Percentiles rank a stretch among this genome's conserved stretches.
phyloP scores from a whole-genome alignment of 2,888 invertebrate species.

The Meandrusa payeni region DNA sequence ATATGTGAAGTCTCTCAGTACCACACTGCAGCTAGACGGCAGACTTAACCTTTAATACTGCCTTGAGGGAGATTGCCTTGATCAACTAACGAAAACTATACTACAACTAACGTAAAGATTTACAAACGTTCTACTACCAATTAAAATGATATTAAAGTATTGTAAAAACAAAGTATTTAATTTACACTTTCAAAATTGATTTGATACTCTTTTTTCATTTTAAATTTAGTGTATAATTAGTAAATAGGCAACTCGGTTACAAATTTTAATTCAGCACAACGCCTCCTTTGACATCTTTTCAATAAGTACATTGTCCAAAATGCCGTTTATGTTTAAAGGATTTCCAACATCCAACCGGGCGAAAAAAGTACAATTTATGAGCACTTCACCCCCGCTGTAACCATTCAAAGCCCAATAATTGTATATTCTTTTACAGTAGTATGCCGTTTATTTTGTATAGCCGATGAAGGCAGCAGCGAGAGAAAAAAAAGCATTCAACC shows the following conservation, averaged over 20 bases:
- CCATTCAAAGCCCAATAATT: conserved; percentile 79
- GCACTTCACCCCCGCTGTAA: conserved; percentile 79
- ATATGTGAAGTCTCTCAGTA: no score
- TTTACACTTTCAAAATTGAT: no score
- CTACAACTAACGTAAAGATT: no score
- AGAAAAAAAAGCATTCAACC: conserved; percentile 76
- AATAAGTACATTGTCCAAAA: conserved; percentile 60
- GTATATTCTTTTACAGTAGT: conserved; percentile 81
- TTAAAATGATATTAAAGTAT: no score
- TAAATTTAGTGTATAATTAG: conserved; percentile 59
- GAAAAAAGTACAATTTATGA: conserved; percentile 76
- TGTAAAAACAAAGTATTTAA: no score
- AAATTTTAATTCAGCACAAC: conserved; percentile 46
- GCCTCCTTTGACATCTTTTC: conserved; percentile 55
- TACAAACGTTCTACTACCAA: no score
- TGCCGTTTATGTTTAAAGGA: conserved; percentile 70
- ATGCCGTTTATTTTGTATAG: conserved; percentile 73
- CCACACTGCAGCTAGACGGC: no score
- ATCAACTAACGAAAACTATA: no score
- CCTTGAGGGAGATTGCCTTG: no score
- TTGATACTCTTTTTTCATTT: conserved; percentile 2
- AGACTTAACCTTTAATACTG: no score
- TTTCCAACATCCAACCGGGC: conserved; percentile 54
- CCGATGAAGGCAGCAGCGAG: conserved; percentile 63
- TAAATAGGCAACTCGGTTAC: conserved; percentile 51